These are phyloP conservation scores for Thunnus albacares DNA, from an alignment of 2,797 vertebrate genomes.

Conservation along the genomic window DNA sequence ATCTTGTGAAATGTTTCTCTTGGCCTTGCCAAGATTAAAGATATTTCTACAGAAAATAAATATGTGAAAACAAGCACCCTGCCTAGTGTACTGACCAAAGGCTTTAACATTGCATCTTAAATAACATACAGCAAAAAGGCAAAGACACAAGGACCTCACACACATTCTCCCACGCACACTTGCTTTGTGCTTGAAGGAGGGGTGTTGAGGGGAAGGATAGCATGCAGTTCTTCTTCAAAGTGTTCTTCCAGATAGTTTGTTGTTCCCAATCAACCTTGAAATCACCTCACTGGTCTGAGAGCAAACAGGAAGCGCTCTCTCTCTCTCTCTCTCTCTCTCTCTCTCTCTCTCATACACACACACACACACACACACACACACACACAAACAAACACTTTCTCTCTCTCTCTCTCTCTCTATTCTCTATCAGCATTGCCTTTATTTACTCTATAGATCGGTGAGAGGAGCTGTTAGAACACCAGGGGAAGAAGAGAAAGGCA, in stretches of 20 bases:
- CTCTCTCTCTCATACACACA: background rate
- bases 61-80: slow-evolving; percentile 29
- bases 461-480: slow-evolving; percentile 81
- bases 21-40: slow-evolving; percentile 39
- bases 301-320: slow-evolving; percentile 55
- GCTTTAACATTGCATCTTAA: slow-evolving; percentile 47
- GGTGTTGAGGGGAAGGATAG: slow-evolving; percentile 47
- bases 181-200: slow-evolving; percentile 32
- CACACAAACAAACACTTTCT: background rate
- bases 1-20: slow-evolving; percentile 21
- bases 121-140: slow-evolving; percentile 27
- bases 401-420: slow-evolving; percentile 9
- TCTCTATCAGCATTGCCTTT: slow-evolving; percentile 71
- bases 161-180: slow-evolving; percentile 24
- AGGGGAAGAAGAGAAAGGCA: slow-evolving; percentile 80
- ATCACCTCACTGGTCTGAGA: slow-evolving; percentile 78
- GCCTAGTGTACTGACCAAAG: slow-evolving; percentile 24
- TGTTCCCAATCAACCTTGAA: slow-evolving; percentile 87
- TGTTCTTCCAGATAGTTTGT: slow-evolving; percentile 77
- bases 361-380: too few relatives aligned
- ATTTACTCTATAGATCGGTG: slow-evolving; percentile 83
- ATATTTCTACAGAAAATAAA: slow-evolving; percentile 41
- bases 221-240: slow-evolving; percentile 65
- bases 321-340: slow-evolving; percentile 19
- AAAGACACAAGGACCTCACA: slow-evolving; percentile 24